Conservation (phyloP, 1,140 invertebrate genomes). For the Glossosoma conforme region DNA sequence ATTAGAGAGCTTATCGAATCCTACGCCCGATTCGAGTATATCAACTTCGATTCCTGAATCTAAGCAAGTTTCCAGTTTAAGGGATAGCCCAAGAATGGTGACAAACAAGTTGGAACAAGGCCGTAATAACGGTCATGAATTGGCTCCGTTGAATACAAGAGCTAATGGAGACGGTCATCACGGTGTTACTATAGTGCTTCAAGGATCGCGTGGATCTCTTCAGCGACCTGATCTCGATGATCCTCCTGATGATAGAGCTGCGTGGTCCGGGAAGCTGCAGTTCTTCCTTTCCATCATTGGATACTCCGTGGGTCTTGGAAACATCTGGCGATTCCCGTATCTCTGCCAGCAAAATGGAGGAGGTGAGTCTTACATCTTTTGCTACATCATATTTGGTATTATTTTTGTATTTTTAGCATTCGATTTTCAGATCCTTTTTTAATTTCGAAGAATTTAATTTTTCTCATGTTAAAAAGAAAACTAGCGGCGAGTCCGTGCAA, state of each 20-base stretch:
- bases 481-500: no score
- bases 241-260: slow-evolving; percentile 60
- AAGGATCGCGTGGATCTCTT: slow-evolving; percentile 45
- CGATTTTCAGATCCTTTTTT: no score
- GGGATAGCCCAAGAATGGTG: slow-evolving; percentile 35
- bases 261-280: slow-evolving; percentile 81
- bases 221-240: slow-evolving; percentile 39
- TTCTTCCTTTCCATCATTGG: slow-evolving; percentile 89
- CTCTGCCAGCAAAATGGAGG: slow-evolving; percentile 92
- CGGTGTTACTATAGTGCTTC: slow-evolving; percentile 60
- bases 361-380: no score
- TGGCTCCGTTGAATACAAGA: slow-evolving; percentile 68
- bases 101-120: slow-evolving; percentile 51
- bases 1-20: not conserved
- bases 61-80: not conserved
- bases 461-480: no score
- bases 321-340: slow-evolving; percentile 95
- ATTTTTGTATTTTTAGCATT: no score
- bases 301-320: slow-evolving; percentile 86
- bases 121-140: slow-evolving; percentile 67
- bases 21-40: not conserved
- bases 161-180: slow-evolving; percentile 55
- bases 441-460: no score
- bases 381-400: no score
- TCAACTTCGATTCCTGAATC: not conserved